These are phyloP conservation scores for Nasonia vitripennis DNA, from an alignment of 1,140 invertebrate species.

Conservation along the genomic window DNA sequence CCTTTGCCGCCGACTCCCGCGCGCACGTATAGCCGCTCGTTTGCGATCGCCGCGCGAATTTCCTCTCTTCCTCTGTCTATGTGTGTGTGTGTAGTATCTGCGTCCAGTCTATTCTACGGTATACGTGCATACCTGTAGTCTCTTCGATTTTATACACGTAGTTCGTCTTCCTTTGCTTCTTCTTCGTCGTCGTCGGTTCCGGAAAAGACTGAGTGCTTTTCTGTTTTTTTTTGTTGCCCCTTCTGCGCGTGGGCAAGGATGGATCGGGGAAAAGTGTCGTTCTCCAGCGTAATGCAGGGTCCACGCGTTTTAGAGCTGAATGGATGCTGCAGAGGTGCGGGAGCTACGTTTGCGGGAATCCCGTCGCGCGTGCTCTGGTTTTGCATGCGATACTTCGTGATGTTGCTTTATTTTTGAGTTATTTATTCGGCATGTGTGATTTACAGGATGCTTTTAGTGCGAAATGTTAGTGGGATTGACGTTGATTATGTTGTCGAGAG, in stretches of 20 bases:
- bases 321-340: neutral
- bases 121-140: neutral
- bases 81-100: neutral
- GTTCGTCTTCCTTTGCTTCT: neutral
- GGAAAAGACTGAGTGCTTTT: neutral
- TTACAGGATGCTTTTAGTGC: no score
- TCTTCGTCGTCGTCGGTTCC: neutral
- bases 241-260: neutral
- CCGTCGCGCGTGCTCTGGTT: neutral
- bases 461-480: no score
- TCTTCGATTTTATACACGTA: neutral
- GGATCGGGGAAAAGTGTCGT: neutral
- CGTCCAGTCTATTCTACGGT: neutral
- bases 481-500: no score
- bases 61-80: neutral
- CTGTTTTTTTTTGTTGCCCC: neutral
- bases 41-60: slow-evolving; percentile 53
- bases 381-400: no score
- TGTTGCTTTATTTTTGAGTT: no score
- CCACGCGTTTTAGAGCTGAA: neutral
- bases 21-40: slow-evolving; percentile 34
- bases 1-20: slow-evolving; percentile 48
- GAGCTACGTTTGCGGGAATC: neutral
- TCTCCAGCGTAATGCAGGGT: neutral
- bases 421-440: no score